Evolutionary conservation across 2,888 invertebrate species (phyloP).

Genomic region (Harpalus rubripes): DNA sequence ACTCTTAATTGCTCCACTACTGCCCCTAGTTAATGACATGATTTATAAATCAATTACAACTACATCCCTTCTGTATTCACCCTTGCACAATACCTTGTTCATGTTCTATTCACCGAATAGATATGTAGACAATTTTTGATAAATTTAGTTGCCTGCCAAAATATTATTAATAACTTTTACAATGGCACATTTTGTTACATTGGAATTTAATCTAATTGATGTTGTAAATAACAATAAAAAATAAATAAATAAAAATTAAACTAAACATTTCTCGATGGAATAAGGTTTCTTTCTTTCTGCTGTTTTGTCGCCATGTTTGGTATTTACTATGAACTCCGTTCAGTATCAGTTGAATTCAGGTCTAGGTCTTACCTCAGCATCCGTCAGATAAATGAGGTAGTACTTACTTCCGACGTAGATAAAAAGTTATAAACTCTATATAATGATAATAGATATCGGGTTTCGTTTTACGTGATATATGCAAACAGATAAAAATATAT

Average conservation of each 20-base stretch:
- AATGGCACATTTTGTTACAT: too few species aligned
- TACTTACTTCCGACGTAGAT: slow-evolving; percentile 1
- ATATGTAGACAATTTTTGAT: too few species aligned
- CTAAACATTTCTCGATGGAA: too few species aligned
- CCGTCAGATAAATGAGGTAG: neutral
- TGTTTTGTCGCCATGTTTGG: neutral
- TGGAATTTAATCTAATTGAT: too few species aligned
- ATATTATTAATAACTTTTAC: too few species aligned
- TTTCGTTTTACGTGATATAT: neutral
- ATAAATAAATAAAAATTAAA: too few species aligned
- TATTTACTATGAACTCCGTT: neutral
- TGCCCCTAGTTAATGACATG: neutral
- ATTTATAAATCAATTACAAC: neutral
- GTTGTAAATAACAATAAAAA: too few species aligned
- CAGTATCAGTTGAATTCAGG: neutral
- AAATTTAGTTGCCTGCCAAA: too few species aligned
- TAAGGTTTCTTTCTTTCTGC: too few species aligned
- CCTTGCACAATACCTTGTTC: neutral
- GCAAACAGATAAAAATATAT: neutral
- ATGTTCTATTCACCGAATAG: neutral
- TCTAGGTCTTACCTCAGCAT: slow-evolving; percentile 5
- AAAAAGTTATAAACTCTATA: neutral
- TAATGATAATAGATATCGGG: neutral
- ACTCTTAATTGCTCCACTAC: neutral
- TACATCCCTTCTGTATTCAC: neutral